Percentiles rank a stretch among this genome's conserved stretches.
Evolutionary conservation across 2,113 vertebrate species (phyloP).

Genomic region (Entomyzon cyanotis): DNA sequence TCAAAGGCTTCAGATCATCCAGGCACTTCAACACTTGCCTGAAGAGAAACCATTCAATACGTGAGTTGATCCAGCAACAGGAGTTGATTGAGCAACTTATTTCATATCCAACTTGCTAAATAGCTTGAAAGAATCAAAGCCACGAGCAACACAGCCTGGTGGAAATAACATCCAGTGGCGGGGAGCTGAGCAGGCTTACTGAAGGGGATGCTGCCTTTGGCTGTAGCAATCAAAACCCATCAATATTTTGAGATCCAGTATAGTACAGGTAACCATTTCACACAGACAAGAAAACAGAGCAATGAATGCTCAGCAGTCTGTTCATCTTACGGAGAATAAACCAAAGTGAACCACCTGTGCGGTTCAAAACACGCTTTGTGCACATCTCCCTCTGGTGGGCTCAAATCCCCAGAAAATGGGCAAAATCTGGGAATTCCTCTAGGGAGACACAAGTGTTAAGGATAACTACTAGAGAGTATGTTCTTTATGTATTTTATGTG

Average conservation of each 20-base stretch:
- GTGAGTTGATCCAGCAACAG: neutral
- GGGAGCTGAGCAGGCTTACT: neutral
- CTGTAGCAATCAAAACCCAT: neutral
- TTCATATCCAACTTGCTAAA: neutral
- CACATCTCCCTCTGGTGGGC: constrained; percentile 31
- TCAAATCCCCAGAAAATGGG: neutral
- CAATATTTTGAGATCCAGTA: neutral
- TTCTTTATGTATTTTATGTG: neutral
- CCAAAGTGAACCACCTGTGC: neutral
- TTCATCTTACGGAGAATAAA: neutral
- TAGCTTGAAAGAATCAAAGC: neutral
- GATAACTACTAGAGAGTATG: neutral
- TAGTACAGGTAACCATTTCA: neutral
- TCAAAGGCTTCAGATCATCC: neutral
- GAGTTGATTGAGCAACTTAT: neutral
- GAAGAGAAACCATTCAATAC: neutral
- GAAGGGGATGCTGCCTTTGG: neutral
- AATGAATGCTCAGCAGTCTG: neutral
- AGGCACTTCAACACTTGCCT: neutral
- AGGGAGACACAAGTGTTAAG: neutral
- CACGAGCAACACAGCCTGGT: neutral
- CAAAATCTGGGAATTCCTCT: neutral
- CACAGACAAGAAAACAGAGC: neutral
- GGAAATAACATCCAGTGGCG: neutral
- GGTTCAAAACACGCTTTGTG: neutral